Conservation (phyloP, 1,140 invertebrate species). For the Drosophila erecta region DNA sequence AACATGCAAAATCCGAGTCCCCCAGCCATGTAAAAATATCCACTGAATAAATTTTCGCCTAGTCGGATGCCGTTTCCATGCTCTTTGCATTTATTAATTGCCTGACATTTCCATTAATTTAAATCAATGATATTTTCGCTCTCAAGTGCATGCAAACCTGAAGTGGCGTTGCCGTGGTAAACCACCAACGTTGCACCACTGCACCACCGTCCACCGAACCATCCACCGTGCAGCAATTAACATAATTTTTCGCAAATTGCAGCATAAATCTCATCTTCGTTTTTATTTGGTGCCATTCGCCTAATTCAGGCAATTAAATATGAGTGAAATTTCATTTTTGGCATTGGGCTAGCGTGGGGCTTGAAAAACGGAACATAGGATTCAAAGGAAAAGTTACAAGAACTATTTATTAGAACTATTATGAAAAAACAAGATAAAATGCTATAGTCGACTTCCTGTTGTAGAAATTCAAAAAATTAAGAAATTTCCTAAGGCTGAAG, state of each 20-base stretch:
- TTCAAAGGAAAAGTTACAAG: background rate
- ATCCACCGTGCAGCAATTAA: slow-evolving; percentile 57
- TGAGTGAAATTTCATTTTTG: slow-evolving; percentile 61
- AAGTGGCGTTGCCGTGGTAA: slow-evolving; percentile 20
- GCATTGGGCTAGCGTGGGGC: slow-evolving; percentile 19
- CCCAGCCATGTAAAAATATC: background rate
- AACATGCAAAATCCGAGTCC: background rate
- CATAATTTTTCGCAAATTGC: slow-evolving; percentile 79
- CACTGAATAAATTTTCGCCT: slow-evolving; percentile 1
- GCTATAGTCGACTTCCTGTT: no score
- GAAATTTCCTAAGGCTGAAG: no score
- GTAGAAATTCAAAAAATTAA: no score
- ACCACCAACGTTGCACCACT: background rate
- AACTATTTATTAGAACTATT: background rate
- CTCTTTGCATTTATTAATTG: slow-evolving; percentile 84
- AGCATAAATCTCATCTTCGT: slow-evolving; percentile 74
- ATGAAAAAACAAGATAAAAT: no score
- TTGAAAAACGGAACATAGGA: slow-evolving; percentile 19
- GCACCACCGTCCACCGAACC: slow-evolving; percentile 1
- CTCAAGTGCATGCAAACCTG: slow-evolving; percentile 49
- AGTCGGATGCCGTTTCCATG: slow-evolving; percentile 49
- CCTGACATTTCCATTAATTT: slow-evolving; percentile 84
- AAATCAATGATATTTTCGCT: slow-evolving; percentile 80
- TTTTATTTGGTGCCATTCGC: slow-evolving; percentile 76
- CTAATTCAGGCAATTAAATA: slow-evolving; percentile 70